Conservation (phyloP, 2,888 invertebrate species). For the Himalopsyche kuldschensis region DNA sequence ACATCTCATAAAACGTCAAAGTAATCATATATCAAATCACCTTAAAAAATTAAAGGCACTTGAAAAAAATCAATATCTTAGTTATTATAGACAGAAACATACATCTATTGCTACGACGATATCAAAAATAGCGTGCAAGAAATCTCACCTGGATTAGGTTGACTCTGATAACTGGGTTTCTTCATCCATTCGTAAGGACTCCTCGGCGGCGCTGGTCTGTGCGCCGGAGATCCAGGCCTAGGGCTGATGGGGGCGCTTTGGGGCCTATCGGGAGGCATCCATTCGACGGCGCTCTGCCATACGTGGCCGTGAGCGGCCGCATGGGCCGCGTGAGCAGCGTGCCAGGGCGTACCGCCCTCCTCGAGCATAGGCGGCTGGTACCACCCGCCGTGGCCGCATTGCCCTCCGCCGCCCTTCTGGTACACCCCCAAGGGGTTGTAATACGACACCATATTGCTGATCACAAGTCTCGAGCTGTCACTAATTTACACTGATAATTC, state of each 20-base stretch:
- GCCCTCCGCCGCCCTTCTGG: slow-evolving; percentile 59
- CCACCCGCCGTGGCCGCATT: slow-evolving; percentile 52
- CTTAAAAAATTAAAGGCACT: no score
- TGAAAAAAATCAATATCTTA: no score
- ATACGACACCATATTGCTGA: slow-evolving; percentile 69
- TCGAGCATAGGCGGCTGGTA: slow-evolving; percentile 46
- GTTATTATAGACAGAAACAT: background rate
- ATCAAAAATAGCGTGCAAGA: background rate
- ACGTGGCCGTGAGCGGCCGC: slow-evolving; percentile 45
- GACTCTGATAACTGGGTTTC: slow-evolving; percentile 81
- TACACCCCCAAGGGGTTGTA: slow-evolving; percentile 71
- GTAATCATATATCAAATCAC: no score
- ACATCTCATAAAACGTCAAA: no score
- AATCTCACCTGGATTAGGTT: slow-evolving; percentile 79
- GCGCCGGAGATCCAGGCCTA: slow-evolving; percentile 58
- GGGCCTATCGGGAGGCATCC: slow-evolving; percentile 46
- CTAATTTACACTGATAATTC: background rate
- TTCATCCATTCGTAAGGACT: slow-evolving; percentile 93
- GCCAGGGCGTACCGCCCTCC: slow-evolving; percentile 46
- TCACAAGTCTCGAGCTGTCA: background rate
- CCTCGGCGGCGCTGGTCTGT: slow-evolving; percentile 66
- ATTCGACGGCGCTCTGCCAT: slow-evolving; percentile 48
- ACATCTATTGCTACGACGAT: background rate
- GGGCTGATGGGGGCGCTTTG: slow-evolving; percentile 61
- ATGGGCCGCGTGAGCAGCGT: slow-evolving; percentile 45